These are phyloP conservation scores for Achroia grisella DNA, from an alignment of 1,140 invertebrate genomes.

Conservation along the genomic window DNA sequence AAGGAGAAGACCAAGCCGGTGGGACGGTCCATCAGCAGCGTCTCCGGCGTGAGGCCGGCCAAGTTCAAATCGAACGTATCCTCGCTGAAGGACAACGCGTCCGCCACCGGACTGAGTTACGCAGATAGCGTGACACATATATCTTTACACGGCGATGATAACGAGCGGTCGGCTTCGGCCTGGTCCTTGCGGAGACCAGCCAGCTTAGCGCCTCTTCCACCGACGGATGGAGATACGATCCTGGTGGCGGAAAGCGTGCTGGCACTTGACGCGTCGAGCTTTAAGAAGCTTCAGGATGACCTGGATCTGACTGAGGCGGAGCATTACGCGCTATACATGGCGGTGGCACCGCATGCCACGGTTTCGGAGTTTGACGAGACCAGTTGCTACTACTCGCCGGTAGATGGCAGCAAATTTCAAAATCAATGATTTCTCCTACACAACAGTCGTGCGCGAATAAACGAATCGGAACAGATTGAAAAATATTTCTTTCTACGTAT, in stretches of 20 bases:
- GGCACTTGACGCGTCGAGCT: slow-evolving; percentile 56
- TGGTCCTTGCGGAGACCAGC: slow-evolving; percentile 29
- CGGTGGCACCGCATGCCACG: slow-evolving; percentile 87
- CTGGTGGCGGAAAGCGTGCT: slow-evolving; percentile 67
- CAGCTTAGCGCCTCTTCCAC: slow-evolving; percentile 32
- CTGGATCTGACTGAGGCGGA: slow-evolving; percentile 86
- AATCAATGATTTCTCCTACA: slow-evolving; percentile 26
- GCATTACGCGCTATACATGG: slow-evolving; percentile 89
- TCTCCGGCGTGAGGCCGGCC: slow-evolving; percentile 71
- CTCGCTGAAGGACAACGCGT: slow-evolving; percentile 60
- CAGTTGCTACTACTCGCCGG: slow-evolving; percentile 88
- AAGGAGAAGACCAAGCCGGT: slow-evolving; percentile 54
- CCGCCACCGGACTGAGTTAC: slow-evolving; percentile 51
- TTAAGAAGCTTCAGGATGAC: slow-evolving; percentile 64
- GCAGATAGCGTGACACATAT: slow-evolving; percentile 76
- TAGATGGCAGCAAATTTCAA: slow-evolving; percentile 81
- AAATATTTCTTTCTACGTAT: too few relatives aligned
- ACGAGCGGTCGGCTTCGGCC: slow-evolving; percentile 39
- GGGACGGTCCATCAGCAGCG: slow-evolving; percentile 74
- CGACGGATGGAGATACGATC: slow-evolving; percentile 53
- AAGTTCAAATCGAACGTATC: slow-evolving; percentile 54
- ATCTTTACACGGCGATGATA: slow-evolving; percentile 74
- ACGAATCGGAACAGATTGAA: too few relatives aligned
- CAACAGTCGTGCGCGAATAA: background rate
- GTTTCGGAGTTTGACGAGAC: slow-evolving; percentile 90